Base-by-base conservation (phyloP, 2,888 invertebrate genomes). In the Merodon equestris region DNA sequence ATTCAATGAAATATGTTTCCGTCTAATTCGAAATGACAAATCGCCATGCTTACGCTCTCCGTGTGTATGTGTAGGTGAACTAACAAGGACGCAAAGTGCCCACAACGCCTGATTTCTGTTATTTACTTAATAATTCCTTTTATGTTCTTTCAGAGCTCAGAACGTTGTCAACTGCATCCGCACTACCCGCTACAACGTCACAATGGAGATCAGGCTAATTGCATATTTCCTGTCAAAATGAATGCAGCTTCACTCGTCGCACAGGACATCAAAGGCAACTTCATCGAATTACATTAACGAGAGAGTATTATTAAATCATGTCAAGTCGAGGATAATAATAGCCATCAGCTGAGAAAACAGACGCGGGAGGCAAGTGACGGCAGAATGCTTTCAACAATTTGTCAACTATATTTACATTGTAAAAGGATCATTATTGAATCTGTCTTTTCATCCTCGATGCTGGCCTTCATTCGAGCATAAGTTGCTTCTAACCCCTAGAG, bases 241-340 rank as follows among this genome's bases (percentile, higher is more conserved):
- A 58, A 14, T 13, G 9, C 67, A 67, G 42, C 12, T 9, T 47
- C 17, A 13, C 5, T 9, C 34, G 53, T 13, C 42, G 61, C 48
- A 27, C 38, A 27, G 38, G 48, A 54, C 53, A 17, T 51, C 53
- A 44, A 50, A 61, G 38, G 10, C 10, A 36, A 36, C 17, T 42
- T 63, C 12, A 70, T 45, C 60, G 56, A 66, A 13, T 66, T 40
- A 42, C 56, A 51, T 45, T 18, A 36, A 45, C 60, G 18, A 34
- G 14, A 45, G 58, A 48, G 58, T 58, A 38, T 36, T 53, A 58
- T 15, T 60, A 44, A 70, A 56, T 76, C 57, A 76, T 56, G 66
- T 34, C 66, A 72, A 67, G 40, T 13, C 34, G 67, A 61, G 61
- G 61, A 77, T 77, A 72, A 77, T 77, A 72, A 71, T 56, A 60